Evolutionary conservation across 2,113 vertebrate species (phyloP).

Genomic region (Amazona vittata): DNA sequence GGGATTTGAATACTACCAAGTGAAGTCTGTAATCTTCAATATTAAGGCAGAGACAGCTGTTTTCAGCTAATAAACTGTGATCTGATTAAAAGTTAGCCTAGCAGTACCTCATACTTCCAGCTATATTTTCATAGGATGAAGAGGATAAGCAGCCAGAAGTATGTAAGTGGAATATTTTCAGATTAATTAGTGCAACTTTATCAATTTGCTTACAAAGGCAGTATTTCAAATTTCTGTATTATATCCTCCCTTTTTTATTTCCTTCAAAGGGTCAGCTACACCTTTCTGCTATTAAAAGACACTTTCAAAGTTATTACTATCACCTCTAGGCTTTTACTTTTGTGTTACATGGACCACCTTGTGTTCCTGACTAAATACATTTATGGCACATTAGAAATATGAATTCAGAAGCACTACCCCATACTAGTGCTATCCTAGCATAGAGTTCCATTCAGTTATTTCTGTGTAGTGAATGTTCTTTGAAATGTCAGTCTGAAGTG

Average conservation of each 20-base stretch:
- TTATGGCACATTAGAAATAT: not conserved
- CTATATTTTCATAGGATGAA: not conserved
- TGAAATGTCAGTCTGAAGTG: not conserved
- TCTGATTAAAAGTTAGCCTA: not conserved
- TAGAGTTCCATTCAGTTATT: not conserved
- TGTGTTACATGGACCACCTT: not conserved
- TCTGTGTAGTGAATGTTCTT: not conserved
- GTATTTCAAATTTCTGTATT: not conserved
- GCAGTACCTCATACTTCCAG: not conserved
- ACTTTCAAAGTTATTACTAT: not conserved
- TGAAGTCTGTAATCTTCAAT: not conserved
- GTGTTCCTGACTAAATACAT: not conserved
- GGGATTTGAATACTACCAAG: not conserved
- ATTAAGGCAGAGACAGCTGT: not conserved
- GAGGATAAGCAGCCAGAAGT: not conserved
- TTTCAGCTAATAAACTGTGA: constrained; percentile 3
- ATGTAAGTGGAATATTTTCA: not conserved
- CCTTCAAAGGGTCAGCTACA: not conserved
- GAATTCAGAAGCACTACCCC: not conserved
- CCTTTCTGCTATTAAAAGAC: not conserved
- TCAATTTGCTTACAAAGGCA: not conserved
- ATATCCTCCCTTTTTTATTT: not conserved
- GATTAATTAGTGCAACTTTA: not conserved
- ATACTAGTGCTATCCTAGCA: not conserved
- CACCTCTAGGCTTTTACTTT: not conserved